phyloP scores from a whole-genome alignment of 35 echinoderm and acorn worm species.

The Lytechinus pictus region DNA sequence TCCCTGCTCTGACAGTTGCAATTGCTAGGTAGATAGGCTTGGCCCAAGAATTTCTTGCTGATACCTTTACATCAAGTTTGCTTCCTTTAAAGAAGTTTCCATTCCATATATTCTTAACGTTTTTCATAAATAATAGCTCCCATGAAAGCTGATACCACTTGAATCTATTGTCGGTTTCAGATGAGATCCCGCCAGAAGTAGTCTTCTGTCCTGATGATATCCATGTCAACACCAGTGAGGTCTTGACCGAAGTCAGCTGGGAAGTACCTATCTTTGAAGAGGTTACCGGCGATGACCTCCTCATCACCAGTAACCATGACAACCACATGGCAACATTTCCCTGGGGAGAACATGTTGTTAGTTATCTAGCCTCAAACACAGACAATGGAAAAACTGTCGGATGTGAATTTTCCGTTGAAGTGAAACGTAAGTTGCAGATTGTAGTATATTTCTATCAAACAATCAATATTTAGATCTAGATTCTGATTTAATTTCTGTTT shows the following conservation, averaged over 20 bases:
- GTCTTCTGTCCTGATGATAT: slow-evolving; percentile 57
- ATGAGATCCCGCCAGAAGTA: slow-evolving; percentile 38
- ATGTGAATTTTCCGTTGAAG: slow-evolving; percentile 54
- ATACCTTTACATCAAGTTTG: too few species aligned
- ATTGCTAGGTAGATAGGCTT: too few species aligned
- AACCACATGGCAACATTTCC: background rate
- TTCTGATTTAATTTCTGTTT: too few species aligned
- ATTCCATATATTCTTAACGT: too few species aligned
- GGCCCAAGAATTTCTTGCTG: too few species aligned
- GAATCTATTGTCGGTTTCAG: background rate
- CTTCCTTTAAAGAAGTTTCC: too few species aligned
- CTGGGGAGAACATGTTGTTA: slow-evolving; percentile 47
- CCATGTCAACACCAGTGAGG: background rate
- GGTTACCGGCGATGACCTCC: slow-evolving; percentile 40
- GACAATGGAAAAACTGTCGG: slow-evolving; percentile 54
- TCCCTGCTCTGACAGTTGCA: too few species aligned
- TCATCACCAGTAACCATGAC: slow-evolving; percentile 51
- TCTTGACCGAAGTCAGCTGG: slow-evolving; percentile 45
- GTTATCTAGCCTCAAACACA: slow-evolving; percentile 50
- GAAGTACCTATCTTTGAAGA: slow-evolving; percentile 56
- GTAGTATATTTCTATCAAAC: background rate
- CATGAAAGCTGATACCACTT: too few species aligned
- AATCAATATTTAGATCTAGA: too few species aligned
- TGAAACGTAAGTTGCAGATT: slow-evolving; percentile 25
- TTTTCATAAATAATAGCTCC: too few species aligned